Conservation (phyloP, 2,797 vertebrate genomes). For the Gymnocypris eckloni region DNA sequence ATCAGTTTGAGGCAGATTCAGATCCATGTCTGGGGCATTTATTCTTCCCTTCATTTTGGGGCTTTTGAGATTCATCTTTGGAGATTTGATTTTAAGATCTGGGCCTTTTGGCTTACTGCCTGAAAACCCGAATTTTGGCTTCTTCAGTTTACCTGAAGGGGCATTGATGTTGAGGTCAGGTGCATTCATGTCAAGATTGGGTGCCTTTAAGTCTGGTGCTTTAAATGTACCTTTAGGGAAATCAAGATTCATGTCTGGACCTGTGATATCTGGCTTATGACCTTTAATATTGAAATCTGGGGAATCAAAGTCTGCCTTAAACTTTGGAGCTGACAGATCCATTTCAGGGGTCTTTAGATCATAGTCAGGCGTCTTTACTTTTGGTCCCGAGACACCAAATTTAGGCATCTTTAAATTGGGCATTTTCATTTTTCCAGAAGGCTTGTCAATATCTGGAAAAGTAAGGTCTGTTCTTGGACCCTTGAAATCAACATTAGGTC, state of each 20-base stretch:
- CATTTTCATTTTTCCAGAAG: conserved; percentile 20
- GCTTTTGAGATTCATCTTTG: conserved; percentile 13
- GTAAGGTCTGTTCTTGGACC: neutral
- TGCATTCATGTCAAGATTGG: conserved; percentile 36
- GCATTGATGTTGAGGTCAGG: neutral
- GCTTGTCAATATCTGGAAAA: neutral
- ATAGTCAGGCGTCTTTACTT: conserved; percentile 46
- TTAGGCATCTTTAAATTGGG: conserved; percentile 59
- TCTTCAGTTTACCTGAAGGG: conserved; percentile 49
- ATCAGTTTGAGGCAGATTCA: conserved; percentile 44
- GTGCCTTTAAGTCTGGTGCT: conserved; percentile 37
- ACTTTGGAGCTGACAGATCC: conserved; percentile 39
- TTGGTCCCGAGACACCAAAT: conserved; percentile 58
- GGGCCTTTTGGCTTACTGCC: conserved; percentile 43
- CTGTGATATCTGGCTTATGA: conserved; percentile 40
- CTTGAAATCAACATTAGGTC: neutral
- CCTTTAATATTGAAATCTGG: conserved; percentile 34
- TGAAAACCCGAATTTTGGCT: conserved; percentile 41
- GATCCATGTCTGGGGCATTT: conserved; percentile 48
- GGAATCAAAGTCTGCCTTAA: conserved; percentile 30
- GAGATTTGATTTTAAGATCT: conserved; percentile 20
- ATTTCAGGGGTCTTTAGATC: conserved; percentile 52
- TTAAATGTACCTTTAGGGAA: conserved; percentile 43
- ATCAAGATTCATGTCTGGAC: conserved; percentile 38
- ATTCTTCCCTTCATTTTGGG: conserved; percentile 53